Evolutionary conservation across 2,797 vertebrate species (phyloP).

Genomic region (Anabas testudineus): DNA sequence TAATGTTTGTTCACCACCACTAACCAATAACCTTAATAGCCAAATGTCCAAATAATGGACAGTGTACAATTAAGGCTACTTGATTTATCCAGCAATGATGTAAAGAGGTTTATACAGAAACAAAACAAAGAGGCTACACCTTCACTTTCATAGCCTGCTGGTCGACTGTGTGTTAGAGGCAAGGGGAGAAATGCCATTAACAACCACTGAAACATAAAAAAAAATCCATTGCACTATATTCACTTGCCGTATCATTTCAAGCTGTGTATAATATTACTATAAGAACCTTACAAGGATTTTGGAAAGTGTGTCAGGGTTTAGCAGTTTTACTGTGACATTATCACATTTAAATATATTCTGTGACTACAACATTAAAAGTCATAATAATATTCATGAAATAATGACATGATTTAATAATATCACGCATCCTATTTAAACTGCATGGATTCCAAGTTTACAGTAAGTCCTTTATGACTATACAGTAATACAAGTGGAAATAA

Average conservation of each 20-base stretch:
- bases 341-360: conserved; percentile 26
- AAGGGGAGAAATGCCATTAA: conserved; percentile 29
- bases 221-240: conserved; percentile 17
- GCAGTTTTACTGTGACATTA: conserved; percentile 33
- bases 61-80: conserved; percentile 23
- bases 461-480: background rate
- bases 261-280: conserved; percentile 33
- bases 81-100: conserved; percentile 33
- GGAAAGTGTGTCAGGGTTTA: conserved; percentile 43
- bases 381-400: background rate
- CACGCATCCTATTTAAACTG: background rate
- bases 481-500: background rate
- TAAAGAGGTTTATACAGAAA: conserved; percentile 31
- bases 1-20: conserved; percentile 20
- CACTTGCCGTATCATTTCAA: conserved; percentile 35
- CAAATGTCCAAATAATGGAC: conserved; percentile 35
- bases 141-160: conserved; percentile 33
- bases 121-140: conserved; percentile 32
- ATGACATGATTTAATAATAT: background rate
- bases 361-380: background rate
- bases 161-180: conserved; percentile 16
- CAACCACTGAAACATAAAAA: conserved; percentile 31
- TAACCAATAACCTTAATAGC: conserved; percentile 40
- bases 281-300: conserved; percentile 52
- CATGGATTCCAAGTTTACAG: too few relatives aligned